These are phyloP conservation scores for Autographa gamma DNA, from an alignment of 2,888 invertebrate species.

Conservation along the genomic window DNA sequence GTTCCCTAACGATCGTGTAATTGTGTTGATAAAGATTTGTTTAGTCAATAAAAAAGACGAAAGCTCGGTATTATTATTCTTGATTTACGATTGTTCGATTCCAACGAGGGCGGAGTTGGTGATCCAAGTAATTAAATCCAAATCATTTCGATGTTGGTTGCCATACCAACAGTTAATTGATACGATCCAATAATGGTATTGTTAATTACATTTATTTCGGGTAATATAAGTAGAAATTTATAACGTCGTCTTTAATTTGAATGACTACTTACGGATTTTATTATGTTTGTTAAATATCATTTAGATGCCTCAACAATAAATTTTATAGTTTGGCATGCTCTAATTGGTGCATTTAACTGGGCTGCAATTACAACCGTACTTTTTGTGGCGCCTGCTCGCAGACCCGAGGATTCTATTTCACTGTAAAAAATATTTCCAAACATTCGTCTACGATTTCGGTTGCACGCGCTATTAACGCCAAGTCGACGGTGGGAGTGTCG, in stretches of 20 bases:
- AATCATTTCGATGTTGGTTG: conserved; percentile 77
- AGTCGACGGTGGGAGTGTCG: conserved; percentile 85
- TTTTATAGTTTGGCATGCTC: conserved; percentile 66
- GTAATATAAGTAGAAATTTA: conserved; percentile 67
- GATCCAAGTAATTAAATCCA: conserved; percentile 83
- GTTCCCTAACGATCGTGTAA: conserved; percentile 84
- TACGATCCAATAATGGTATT: conserved; percentile 75
- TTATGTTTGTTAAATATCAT: conserved; percentile 67
- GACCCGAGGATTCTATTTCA: conserved; percentile 76
- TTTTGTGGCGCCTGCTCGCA: conserved; percentile 79
- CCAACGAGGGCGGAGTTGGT: conserved; percentile 77
- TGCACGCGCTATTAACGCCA: conserved; percentile 88
- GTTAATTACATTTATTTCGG: conserved; percentile 75
- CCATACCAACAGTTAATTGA: conserved; percentile 76
- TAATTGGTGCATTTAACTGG: conserved; percentile 73
- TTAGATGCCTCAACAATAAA: conserved; percentile 66
- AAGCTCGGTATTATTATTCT: conserved; percentile 78
- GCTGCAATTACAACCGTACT: conserved; percentile 70
- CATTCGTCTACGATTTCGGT: conserved; percentile 83
- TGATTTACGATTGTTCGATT: conserved; percentile 81
- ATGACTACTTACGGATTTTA: conserved; percentile 68
- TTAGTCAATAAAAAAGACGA: conserved; percentile 78
- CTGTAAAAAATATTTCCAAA: conserved; percentile 80
- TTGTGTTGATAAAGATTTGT: conserved; percentile 86
- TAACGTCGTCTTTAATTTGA: conserved; percentile 67